Percentiles rank a stretch among this genome's conserved stretches.
Evolutionary conservation across 1,140 invertebrate genomes (phyloP).

Genomic region (Tetragnatha versicolor): DNA sequence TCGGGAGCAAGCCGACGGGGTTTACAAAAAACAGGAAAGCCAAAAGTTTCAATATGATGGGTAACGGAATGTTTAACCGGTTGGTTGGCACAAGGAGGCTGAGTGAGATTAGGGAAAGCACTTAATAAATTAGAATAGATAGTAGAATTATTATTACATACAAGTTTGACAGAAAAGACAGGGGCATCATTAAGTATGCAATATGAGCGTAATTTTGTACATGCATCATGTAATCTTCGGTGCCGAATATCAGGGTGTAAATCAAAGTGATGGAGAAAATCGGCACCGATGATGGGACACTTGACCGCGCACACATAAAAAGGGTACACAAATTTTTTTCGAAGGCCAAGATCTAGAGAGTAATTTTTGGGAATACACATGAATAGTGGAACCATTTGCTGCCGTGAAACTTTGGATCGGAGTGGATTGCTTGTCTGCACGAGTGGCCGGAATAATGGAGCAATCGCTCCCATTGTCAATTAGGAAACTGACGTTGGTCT

Average conservation of each 20-base stretch:
- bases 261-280: slow-evolving; percentile 48
- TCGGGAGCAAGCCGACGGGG: slow-evolving; percentile 42
- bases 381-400: slow-evolving; percentile 38
- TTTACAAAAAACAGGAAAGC: slow-evolving; percentile 21
- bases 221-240: slow-evolving; percentile 1
- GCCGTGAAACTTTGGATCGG: background rate
- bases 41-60: slow-evolving; percentile 52
- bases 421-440: background rate
- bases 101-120: slow-evolving; percentile 15
- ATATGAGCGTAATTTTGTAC: background rate
- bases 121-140: slow-evolving; percentile 3
- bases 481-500: slow-evolving; percentile 7
- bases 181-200: background rate
- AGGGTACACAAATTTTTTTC: slow-evolving; percentile 7
- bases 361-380: background rate
- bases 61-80: slow-evolving; percentile 29
- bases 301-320: slow-evolving; percentile 11
- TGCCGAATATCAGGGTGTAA: slow-evolving; percentile 8
- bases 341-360: slow-evolving; percentile 21
- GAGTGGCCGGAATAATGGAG: slow-evolving; percentile 13
- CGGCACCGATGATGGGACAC: slow-evolving; percentile 38
- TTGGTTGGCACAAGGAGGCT: background rate
- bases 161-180: slow-evolving; percentile 2
- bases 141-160: background rate
- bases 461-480: slow-evolving; percentile 42